Evolutionary conservation across 2,888 invertebrate genomes (phyloP).

Genomic region (Rhimphoctona megacephalus): DNA sequence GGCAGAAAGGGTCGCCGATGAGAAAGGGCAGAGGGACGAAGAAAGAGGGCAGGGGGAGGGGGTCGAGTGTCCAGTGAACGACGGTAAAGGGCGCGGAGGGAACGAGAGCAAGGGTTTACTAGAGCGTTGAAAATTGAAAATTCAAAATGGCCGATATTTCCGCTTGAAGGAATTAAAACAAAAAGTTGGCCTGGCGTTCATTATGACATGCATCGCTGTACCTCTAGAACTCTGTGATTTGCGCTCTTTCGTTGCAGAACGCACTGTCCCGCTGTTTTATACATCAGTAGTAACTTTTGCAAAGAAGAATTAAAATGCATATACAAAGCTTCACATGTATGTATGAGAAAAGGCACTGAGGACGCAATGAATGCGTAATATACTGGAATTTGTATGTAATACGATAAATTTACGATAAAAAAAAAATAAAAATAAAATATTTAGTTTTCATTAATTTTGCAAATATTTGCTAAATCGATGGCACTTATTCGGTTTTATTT

Average conservation of each 20-base stretch:
- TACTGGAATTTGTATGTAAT: neutral
- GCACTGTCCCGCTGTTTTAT: conserved; percentile 67
- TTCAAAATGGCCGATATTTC: conserved; percentile 85
- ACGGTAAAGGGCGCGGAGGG: conserved; percentile 71
- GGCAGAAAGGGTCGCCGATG: conserved; percentile 51
- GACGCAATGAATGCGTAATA: neutral
- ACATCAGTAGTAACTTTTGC: conserved; percentile 37
- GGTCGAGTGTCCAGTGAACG: conserved; percentile 70
- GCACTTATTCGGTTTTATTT: neutral
- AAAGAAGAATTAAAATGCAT: neutral
- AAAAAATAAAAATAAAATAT: too few species aligned
- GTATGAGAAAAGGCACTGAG: neutral
- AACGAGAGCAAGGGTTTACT: conserved; percentile 81
- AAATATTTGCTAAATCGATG: neutral
- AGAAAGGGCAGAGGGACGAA: conserved; percentile 46
- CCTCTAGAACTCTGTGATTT: conserved; percentile 81
- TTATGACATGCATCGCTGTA: conserved; percentile 85
- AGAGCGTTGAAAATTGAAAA: conserved; percentile 85
- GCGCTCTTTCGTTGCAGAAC: conserved; percentile 77
- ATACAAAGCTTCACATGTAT: neutral
- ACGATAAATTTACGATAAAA: too few species aligned
- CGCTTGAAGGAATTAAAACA: conserved; percentile 85
- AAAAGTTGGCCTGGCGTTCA: conserved; percentile 84
- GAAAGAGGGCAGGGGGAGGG: conserved; percentile 48
- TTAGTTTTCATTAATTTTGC: neutral